A percentile compares a stretch with the other conserved stretches of the same genome.
Conservation (phyloP, 2,888 invertebrate species). For the Chloromyia formosa region DNA sequence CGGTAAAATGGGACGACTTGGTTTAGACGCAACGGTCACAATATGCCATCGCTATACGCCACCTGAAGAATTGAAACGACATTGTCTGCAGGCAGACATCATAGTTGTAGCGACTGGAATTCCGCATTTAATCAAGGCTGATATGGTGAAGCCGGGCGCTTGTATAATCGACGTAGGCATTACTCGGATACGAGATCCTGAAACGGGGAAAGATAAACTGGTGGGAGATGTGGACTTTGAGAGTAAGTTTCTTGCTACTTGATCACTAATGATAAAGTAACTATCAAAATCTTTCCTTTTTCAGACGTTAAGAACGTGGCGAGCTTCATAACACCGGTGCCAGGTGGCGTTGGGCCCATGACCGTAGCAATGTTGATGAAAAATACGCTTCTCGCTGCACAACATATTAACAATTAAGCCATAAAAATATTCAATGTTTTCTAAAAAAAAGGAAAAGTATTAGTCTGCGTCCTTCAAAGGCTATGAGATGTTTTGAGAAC, state of each 20-base stretch:
- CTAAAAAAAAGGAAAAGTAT: not conserved
- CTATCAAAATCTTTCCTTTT: not conserved
- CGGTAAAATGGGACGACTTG: slow-evolving; percentile 73
- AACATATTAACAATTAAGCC: slow-evolving; percentile 50
- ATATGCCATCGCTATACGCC: slow-evolving; percentile 91
- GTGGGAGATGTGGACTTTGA: slow-evolving; percentile 93
- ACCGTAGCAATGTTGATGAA: slow-evolving; percentile 94
- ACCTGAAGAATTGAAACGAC: slow-evolving; percentile 74
- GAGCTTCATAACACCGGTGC: slow-evolving; percentile 88
- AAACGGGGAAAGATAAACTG: slow-evolving; percentile 74
- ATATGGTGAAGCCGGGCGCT: slow-evolving; percentile 90
- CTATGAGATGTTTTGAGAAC: too few species aligned
- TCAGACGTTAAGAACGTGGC: slow-evolving; percentile 81
- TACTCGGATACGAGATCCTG: slow-evolving; percentile 72
- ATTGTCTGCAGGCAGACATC: slow-evolving; percentile 67
- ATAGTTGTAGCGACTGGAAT: slow-evolving; percentile 69
- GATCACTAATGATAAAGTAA: not conserved
- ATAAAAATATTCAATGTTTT: not conserved
- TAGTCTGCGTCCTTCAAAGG: too few species aligned
- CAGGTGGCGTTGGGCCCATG: slow-evolving; percentile 93
- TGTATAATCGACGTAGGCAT: slow-evolving; percentile 91
- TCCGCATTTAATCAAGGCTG: slow-evolving; percentile 77
- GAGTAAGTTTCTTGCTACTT: slow-evolving; percentile 63
- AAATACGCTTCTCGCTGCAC: slow-evolving; percentile 83
- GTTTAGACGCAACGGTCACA: slow-evolving; percentile 87